Evolutionary conservation across 2,888 invertebrate genomes (phyloP), one percentile per base, ranked within the genome.

Genomic region (Idaea dimidiata): DNA sequence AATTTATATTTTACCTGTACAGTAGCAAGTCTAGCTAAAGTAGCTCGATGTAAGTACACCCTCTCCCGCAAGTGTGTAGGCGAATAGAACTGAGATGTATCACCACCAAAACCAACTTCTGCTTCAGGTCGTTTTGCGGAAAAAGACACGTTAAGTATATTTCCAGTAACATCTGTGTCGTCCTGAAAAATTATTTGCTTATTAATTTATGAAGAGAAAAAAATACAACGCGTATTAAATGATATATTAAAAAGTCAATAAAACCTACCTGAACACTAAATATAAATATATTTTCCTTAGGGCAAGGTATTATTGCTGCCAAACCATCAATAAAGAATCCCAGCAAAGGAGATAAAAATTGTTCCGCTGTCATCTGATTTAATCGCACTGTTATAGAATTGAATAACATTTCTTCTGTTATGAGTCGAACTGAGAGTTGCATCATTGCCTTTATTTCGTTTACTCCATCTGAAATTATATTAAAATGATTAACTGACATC

Each of bases 381-480:
- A 99, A 89, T 1, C 98, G 94, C 0, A 99, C 96, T 0, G 99
- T 99, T 55, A 99, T 97, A 0, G 98, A 98, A 86, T 98, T 98
- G 79, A 96, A 95, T 0, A 99, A 91, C 97, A 99, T 99, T 73
- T 98, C 97, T 80, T 98, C 97, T 0, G 98, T 98, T 65, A 99
- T 97, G 32, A 99, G 93, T 0, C 98, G 94, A 0, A 99, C 98
- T 0, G 96, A 95, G 0, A 99, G 93, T 66, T 96, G 97, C 97
- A 99, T 98, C 73, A 97, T 95, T 0, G 99, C 97, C 84, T 97
- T 97, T 0, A 97, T 96, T 86, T 97, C 98, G 86, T 99, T 99
- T 8, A 97, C 95, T 0, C 99, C 98, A 87, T 99, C 99, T 95
- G 32, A 8, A 56, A 33, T 8, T 10, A 43, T 43, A 80, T 24